Conservation (phyloP, 2,113 vertebrate species). For the Todiramphus saurophagus region DNA sequence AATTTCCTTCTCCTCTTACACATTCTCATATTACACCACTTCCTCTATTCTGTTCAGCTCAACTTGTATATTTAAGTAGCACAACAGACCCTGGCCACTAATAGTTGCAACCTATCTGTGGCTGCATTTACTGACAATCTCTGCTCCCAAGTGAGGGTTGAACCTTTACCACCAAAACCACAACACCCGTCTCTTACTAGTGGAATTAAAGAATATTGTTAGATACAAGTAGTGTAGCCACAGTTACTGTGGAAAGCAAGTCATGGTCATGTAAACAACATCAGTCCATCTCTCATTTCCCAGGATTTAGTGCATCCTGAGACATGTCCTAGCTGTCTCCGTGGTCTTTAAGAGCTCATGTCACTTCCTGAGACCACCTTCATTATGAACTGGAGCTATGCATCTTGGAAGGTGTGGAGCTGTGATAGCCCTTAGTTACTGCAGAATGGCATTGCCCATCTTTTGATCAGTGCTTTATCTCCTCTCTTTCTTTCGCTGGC, state of each 20-base stretch:
- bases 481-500: background rate
- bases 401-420: background rate
- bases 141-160: background rate
- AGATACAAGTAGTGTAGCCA: background rate
- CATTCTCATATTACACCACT: rapidly evolving
- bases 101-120: background rate
- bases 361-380: background rate
- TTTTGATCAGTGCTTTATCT: background rate
- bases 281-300: background rate
- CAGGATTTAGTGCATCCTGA: background rate
- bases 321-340: background rate
- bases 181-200: background rate
- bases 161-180: background rate
- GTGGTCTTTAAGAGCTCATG: background rate
- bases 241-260: background rate
- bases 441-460: background rate
- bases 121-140: background rate
- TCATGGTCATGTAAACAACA: background rate
- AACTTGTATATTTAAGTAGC: background rate
- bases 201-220: background rate
- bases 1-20: background rate
- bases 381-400: background rate
- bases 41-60: background rate
- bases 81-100: background rate
- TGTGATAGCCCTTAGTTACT: background rate